Evolutionary conservation across 2,113 vertebrate species (phyloP).

Genomic region (Copsychus sechellarum): DNA sequence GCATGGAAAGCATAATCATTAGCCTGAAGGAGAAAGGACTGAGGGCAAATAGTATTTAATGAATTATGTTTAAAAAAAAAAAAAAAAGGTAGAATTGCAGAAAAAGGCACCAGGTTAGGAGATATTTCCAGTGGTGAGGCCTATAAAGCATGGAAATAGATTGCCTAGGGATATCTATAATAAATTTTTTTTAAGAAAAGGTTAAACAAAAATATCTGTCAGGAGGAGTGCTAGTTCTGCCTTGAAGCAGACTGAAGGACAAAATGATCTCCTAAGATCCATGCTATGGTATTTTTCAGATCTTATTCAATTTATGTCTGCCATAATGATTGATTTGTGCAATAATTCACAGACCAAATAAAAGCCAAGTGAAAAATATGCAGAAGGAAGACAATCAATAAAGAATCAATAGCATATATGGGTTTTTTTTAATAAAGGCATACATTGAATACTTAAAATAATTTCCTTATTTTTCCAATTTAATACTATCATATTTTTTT

Average conservation of each 20-base stretch:
- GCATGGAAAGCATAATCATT: not conserved
- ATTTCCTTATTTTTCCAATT: not conserved
- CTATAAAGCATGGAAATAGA: not conserved
- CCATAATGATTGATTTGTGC: not conserved
- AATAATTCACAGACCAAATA: not conserved
- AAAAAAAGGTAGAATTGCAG: not conserved
- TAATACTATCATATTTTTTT: not conserved
- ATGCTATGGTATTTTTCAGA: not conserved
- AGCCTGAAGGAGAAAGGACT: not conserved
- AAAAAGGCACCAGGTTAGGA: not conserved
- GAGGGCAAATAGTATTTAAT: not conserved
- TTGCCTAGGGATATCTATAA: not conserved
- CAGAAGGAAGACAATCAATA: not conserved
- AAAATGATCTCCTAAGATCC: not conserved
- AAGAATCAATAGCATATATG: not conserved
- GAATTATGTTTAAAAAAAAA: not conserved
- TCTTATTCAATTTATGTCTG: not conserved
- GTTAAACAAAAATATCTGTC: not conserved
- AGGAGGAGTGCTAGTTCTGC: not conserved
- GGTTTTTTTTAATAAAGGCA: accelerated
- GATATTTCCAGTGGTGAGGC: not conserved
- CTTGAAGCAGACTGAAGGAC: not conserved
- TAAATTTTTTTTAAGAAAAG: not conserved
- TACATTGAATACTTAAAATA: not conserved
- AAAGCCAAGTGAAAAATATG: not conserved